Percentiles rank a stretch among this genome's conserved stretches.
These are phyloP conservation scores for Adineta ricciae DNA, from an alignment of 2,888 invertebrate species.

Conservation along the genomic window DNA sequence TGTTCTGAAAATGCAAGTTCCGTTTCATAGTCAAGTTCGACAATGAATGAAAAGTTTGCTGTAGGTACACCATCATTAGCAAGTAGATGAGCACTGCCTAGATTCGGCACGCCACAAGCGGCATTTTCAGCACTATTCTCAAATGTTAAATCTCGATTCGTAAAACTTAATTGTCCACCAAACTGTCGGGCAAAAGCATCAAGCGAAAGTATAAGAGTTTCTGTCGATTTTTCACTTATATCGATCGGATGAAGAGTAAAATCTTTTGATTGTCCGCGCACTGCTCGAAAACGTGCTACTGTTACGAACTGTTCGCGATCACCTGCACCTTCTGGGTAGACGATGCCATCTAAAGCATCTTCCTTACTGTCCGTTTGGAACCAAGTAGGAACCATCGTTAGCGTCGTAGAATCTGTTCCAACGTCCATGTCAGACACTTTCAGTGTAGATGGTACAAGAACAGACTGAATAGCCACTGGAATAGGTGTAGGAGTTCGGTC, in stretches of 20 bases:
- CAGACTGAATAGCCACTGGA: no score
- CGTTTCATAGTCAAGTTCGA: background rate
- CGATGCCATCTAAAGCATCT: background rate
- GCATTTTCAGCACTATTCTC: background rate
- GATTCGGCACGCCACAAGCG: background rate
- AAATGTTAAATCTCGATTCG: background rate
- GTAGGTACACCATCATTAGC: background rate
- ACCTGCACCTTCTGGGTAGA: background rate
- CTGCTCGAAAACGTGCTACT: background rate
- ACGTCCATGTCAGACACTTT: background rate
- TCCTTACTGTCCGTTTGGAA: background rate
- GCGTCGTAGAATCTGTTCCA: background rate
- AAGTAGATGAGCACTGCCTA: background rate
- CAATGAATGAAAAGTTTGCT: background rate
- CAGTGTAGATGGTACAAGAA: background rate
- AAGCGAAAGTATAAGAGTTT: background rate
- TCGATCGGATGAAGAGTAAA: background rate
- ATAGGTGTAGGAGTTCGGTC: no score
- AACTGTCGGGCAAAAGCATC: background rate
- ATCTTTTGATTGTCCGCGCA: background rate
- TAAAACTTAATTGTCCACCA: background rate
- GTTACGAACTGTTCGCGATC: background rate
- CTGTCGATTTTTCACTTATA: background rate
- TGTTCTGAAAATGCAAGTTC: background rate
- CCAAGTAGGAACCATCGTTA: background rate